Conservation (phyloP, 2,888 invertebrate genomes). For the Pristionchus fissidentatus region DNA sequence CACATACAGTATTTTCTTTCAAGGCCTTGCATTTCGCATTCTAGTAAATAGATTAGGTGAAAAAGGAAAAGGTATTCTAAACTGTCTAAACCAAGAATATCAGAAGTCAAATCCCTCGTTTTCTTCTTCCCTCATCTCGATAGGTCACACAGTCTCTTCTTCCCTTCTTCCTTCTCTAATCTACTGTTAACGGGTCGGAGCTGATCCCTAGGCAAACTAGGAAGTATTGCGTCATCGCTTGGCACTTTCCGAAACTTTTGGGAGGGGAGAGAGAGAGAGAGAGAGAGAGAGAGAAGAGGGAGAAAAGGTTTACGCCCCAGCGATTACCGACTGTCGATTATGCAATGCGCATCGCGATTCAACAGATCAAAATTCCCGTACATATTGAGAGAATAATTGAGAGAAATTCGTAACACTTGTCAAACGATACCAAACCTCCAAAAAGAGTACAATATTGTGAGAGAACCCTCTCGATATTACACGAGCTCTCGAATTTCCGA, state of each 20-base stretch:
- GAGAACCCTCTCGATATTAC: too few species aligned
- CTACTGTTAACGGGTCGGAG: conserved; percentile 31
- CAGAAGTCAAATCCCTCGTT: conserved; percentile 1
- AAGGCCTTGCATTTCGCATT: too few species aligned
- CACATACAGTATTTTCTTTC: background rate
- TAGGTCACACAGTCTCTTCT: background rate
- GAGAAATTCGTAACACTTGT: background rate
- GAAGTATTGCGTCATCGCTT: background rate
- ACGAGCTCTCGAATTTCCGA: too few species aligned
- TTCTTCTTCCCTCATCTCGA: background rate
- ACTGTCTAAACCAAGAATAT: too few species aligned
- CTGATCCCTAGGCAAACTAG: conserved; percentile 28
- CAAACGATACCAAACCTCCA: too few species aligned
- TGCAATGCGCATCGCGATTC: conserved; percentile 13
- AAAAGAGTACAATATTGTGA: too few species aligned
- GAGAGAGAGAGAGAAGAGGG: conserved; percentile 15
- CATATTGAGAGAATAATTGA: background rate
- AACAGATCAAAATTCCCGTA: background rate
- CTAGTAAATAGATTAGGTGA: too few species aligned
- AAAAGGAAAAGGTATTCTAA: too few species aligned
- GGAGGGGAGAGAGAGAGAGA: conserved; percentile 11
- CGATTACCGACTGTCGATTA: conserved; percentile 21
- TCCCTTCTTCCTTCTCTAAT: conserved; percentile 32
- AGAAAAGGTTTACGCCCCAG: background rate
- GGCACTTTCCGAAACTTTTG: conserved; percentile 3